Evolutionary conservation across 2,113 vertebrate genomes (phyloP).

Genomic region (Microcebus ravelobensis): DNA sequence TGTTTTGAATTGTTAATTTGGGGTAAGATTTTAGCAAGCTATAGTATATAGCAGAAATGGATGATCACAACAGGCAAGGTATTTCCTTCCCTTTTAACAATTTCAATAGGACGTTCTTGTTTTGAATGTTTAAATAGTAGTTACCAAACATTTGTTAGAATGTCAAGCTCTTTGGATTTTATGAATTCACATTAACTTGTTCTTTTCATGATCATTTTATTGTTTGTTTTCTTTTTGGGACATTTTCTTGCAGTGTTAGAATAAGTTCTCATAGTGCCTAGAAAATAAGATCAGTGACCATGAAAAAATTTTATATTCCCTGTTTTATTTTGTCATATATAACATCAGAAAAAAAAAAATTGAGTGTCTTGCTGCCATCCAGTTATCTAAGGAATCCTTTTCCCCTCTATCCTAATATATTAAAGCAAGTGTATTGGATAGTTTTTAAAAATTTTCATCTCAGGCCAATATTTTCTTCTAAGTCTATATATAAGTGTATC

Average conservation of each 20-base stretch:
- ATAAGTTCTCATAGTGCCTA: neutral
- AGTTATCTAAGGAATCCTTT: neutral
- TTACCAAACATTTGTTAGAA: constrained; percentile 24
- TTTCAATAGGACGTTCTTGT: constrained; percentile 7
- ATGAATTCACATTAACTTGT: constrained; percentile 1
- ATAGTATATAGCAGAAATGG: neutral
- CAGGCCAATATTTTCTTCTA: neutral
- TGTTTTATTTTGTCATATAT: constrained; percentile 18
- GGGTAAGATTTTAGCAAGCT: constrained; percentile 13
- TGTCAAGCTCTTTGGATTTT: neutral
- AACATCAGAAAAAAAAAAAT: constrained; percentile 12
- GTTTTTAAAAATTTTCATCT: neutral
- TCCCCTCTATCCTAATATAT: neutral
- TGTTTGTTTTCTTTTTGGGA: constrained; percentile 29
- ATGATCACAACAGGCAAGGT: constrained; percentile 6
- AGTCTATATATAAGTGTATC: neutral
- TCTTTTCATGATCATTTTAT: constrained; percentile 37
- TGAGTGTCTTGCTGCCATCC: constrained; percentile 28
- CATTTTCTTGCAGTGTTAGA: constrained; percentile 10
- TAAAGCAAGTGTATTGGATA: constrained; percentile 2
- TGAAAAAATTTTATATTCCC: neutral
- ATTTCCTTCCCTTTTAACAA: constrained; percentile 53
- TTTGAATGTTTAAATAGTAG: neutral
- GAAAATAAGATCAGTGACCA: neutral
- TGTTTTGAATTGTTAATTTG: neutral